Evolutionary conservation across 2,888 invertebrate genomes (phyloP), one percentile per base, ranked within the genome.

Genomic region (Nematopogon swammerdamellus): DNA sequence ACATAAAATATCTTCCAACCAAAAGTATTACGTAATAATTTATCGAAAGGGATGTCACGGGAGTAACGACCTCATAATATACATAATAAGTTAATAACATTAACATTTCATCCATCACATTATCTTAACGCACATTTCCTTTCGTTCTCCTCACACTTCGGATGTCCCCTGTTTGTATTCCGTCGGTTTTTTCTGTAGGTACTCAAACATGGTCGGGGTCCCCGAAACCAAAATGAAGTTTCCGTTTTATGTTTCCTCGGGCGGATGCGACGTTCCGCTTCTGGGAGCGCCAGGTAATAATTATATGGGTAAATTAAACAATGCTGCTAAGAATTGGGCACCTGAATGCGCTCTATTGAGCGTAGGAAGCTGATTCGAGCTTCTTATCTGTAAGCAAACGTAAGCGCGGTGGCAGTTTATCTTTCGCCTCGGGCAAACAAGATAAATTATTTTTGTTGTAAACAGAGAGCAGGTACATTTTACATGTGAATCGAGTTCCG

Each of bases 401-500:
- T 62, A 75, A 77, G 63, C 70, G 72, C 73, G 68, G 79, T 77
- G 77, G 79, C 79, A 73, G 77, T 79, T 76, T 79, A 74, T 70
- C 71, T 72, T 75, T 66, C 70, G 73, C 67, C 72, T 70, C 70
- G 65, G 67, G 68, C 70, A 77, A 75, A 77, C 76, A 74, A 72
- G 79, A 79, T 76, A 79, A 77, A 76, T 75, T 67, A 72, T 69
- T 77, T 75, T 67, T 71, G 68, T 73, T 70, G 65, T 65, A 74
- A 74, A 73, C 20, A 42, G 18, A 43, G 18, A 36, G 36, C 36
- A 14, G 36, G 36, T 36, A 36, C 36, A 14, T 36, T 36, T 14
- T 36, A 36, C 36, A 36, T 36, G 36, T 36, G 36, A 36, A 36
- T 36, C 36, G 36, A 36, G 36, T 36, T 36, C 36, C 36, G 36